Base-by-base conservation (phyloP, 2,797 vertebrate species). In the Argyrosomus regius region DNA sequence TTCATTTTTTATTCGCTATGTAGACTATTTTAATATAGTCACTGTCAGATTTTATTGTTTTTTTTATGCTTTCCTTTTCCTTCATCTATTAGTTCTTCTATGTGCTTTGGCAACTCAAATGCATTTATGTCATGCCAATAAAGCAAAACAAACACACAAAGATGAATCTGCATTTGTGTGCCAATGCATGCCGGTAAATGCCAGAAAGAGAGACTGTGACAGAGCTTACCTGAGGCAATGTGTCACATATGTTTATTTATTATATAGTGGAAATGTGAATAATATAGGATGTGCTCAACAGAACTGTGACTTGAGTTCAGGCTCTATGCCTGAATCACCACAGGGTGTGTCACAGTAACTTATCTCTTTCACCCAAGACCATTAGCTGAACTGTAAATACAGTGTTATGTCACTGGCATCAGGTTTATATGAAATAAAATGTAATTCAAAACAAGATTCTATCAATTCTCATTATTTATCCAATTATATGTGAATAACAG, bases 231-330 rank as follows among this genome's bases (percentile, higher is more conserved):
- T 39, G 26, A 53, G 10, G 63, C 45, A 39, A 9, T 8, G n/a
- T 67, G 4, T 72, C 67, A 72, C 48, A 54, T 67, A 46, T 69
- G 39, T 43, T 60, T 35, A 52, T 63, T 63, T 2, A 18, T 22
- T 68, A 69, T 64, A 39, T 39, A 39, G 35, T 60, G 3, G 22
- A 73, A 63, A 58, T 72, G 39, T 1, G 0, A 22, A 35, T 18
- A 28, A 20, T 53, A 6, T 18, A 4, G 1, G 54, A 13, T 59
- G 22, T 24, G 2, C 50, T 26, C 12, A 58, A 57, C 13, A 39
- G 26, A 54, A 18, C 24, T 68, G 50, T 28, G 49, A 48, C 49
- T 28, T 62, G 3, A 24, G 57, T 45, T 74, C 18, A 58, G 24
- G 7, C 24, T n/a, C 13, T 54, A 1, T 41, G 41, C 53, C 28